phyloP scores from a whole-genome alignment of 1,140 invertebrate genomes.

The Rhyacophila brunnea region DNA sequence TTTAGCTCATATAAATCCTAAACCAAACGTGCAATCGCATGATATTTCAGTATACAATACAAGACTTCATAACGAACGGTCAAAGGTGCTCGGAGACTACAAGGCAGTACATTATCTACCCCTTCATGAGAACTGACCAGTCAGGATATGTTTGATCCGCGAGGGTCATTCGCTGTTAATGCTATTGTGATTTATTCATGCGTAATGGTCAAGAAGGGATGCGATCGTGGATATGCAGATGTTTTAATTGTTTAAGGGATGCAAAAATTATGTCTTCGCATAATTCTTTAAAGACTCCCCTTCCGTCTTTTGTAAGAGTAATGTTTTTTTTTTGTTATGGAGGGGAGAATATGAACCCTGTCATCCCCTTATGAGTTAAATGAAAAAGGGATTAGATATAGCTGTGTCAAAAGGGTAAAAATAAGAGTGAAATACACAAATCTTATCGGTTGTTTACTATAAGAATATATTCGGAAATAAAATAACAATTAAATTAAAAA shows the following conservation, averaged over 20 bases:
- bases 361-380: neutral
- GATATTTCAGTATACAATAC: no score
- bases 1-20: no score
- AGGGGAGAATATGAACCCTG: constrained; percentile 1
- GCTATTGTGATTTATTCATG: neutral
- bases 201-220: constrained; percentile 15
- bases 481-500: no score
- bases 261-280: constrained; percentile 26
- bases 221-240: constrained; percentile 7
- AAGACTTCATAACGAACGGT: no score
- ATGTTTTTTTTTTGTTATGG: neutral
- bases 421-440: no score
- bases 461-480: no score
- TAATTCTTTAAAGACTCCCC: constrained; percentile 6
- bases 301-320: constrained; percentile 1
- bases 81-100: no score
- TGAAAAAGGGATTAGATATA: neutral
- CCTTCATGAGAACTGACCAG: no score
- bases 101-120: no score
- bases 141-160: neutral
- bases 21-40: no score
- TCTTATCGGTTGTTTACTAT: no score
- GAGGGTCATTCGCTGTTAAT: constrained; percentile 9
- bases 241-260: constrained; percentile 15
- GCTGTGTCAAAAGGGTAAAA: neutral